Base-by-base conservation (phyloP, 2,888 invertebrate species). In the Agonopterix alstromeriana region DNA sequence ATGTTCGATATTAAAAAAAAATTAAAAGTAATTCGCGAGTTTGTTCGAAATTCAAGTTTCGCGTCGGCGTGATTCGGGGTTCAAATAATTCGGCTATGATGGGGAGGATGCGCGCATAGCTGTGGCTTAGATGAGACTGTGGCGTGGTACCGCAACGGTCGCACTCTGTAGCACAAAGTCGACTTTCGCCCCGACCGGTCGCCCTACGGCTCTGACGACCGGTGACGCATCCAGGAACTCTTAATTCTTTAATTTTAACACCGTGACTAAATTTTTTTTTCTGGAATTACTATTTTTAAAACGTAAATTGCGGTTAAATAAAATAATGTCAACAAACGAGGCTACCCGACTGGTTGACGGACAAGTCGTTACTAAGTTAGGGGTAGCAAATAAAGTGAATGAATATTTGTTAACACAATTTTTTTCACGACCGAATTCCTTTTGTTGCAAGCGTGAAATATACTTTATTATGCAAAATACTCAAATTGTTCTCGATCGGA, bases 141-240 rank as follows among this genome's bases (percentile, higher is more conserved):
- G 82, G 77, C 79, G 74, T 67, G 76, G 71, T 76, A 68, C 76
- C 77, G 82, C 80, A 76, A 67, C 81, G 74, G 70, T 71, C 79
- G 78, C 76, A 77, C 79, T 73, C 81, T 78, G 78, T 79, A 76
- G 76, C 82, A 27, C 82, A 68, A 62, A 66, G 73, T 69, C 82
- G 84, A 87, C 87, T 86, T 84, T 84, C 87, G 87, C 86, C 84
- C 85, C 87, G 83, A 88, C 86, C 83, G 78, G 85, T 87, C 84
- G 87, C 84, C 84, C 86, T 77, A 87, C 86, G 71, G 72, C 78
- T 86, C 82, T 59, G 65, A 52, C 80, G 73, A 85, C 70, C 67
- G 65, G 78, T 84, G 82, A 82, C 85, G 78, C 81, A 83, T 85
- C 83, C 86, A 85, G 86, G 82, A 84, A 80, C 73, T 71, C 67